Evolutionary conservation across 1,140 invertebrate genomes (phyloP), one percentile per base, ranked within the genome.

Genomic region (Nymphalis io): DNA sequence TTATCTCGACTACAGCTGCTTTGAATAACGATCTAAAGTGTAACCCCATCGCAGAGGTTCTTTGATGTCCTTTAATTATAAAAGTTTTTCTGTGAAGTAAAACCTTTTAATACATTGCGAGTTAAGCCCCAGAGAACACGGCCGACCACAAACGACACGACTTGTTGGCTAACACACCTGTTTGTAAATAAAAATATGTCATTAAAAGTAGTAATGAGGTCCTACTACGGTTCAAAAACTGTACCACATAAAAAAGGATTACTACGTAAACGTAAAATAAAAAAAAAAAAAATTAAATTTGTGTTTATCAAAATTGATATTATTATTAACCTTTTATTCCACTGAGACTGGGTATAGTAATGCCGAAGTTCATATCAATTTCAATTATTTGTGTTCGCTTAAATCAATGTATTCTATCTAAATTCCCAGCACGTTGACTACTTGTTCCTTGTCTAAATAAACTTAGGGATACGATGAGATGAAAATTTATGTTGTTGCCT

Each of bases 1-100:
- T 83, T 90, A 90, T 88, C 86, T 84, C 84, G 78, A 81, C 82
- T 75, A 87, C 79, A 84, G 70, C 74, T 83, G 78, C 81, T 84
- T 84, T 89, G 78, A 88, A 88, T 90, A 89, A 88, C 83, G 84
- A 88, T 81, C 81, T 73, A 76, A 87, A 87, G 85, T 87, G 86
- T 90, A 89, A 90, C 87, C 85, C 84, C 81, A 87, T 84, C 84
- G 81, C 78, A 63, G 75, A 78, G 77, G 79, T 83, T 86, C 87
- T 89, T 90, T 90, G 88, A 90, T 88, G 83, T 87, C 86, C 80
- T 84, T 88, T 88, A 90, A 90, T 90, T 89, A 90, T 88, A 88
- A 87, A 90, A 88, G 79, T 89, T 86, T 88, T 87, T 84, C 82
- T 80, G 78, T 80, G 85, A 85, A 84, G 78, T 78, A 78, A 78